Base-by-base conservation (phyloP, 2,888 invertebrate genomes). In the Oscheius myriophilus region DNA sequence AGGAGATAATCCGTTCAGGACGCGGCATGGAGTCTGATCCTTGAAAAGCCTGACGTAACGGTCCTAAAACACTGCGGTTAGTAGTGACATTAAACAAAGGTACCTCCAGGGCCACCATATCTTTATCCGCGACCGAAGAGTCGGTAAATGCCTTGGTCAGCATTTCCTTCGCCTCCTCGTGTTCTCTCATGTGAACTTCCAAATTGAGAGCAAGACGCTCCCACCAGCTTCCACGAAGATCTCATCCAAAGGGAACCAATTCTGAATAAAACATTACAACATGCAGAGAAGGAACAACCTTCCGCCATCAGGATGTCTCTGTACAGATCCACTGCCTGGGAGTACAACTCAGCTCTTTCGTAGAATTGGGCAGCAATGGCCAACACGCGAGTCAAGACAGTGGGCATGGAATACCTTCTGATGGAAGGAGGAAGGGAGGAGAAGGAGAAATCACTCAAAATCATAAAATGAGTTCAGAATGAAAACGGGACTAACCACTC, bases 181-280 rank as follows among this genome's bases (percentile, higher is more conserved):
- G 65, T 23, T 72, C 70, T 23, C 73, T 78, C 46, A 76, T 46
- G 67, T 78, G 78, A 70, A 88, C 89, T 63, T 91, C 90, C 26
- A 91, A 86, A 77, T 92, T 90, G 0, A 92, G 87, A 0, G 91
- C 90, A 66, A 91, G 89, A 76, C 92, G 89, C 33, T 90, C 90
- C 84, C 89, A 91, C 88, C 89, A 89, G 54, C 86, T 82, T 1
- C 91, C 89, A 41, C 88, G 83, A 63, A 86, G 85, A 67, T 87
- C 85, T 25, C 72, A 67, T 70, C 87, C 87, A 76, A 88, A 89
- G 1, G 80, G 73, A 1, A 66, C 59, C 1, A 75, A 23, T 11
- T 67, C 82, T 81, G 42, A 11, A 70, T 53, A n/a, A n/a, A n/a
- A n/a, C n/a, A n/a, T n/a, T n/a, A 46, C 4, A 33, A 63, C n/a